These are phyloP conservation scores for Ornithoptera priamus DNA, from an alignment of 2,888 invertebrate species.

Conservation along the genomic window DNA sequence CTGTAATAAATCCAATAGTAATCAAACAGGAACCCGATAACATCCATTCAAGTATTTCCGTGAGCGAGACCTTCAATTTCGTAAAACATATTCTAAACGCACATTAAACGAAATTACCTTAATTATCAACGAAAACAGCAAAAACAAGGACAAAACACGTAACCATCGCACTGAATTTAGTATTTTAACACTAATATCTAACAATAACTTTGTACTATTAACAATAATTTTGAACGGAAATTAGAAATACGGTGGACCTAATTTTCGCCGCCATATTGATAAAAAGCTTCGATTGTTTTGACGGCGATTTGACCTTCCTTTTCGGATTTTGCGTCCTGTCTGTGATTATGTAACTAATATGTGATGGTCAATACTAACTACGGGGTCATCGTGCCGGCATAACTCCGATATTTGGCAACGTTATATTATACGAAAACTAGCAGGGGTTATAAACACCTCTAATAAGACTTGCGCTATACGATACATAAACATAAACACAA, in stretches of 20 bases:
- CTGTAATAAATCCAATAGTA: conserved; percentile 2
- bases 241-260: conserved; percentile 52
- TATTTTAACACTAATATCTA: conserved; percentile 5
- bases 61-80: neutral
- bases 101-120: conserved; percentile 7
- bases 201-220: neutral
- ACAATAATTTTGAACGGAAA: conserved; percentile 26
- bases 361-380: conserved; percentile 43
- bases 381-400: conserved; percentile 40
- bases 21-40: conserved; percentile 36
- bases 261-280: conserved; percentile 73
- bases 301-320: conserved; percentile 74
- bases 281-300: conserved; percentile 76
- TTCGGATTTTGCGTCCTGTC: conserved; percentile 69
- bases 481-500: neutral
- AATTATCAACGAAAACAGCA: conserved; percentile 7
- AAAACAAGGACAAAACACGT: conserved; percentile 1
- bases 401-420: conserved; percentile 48
- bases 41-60: conserved; percentile 29
- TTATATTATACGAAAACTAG: conserved; percentile 39
- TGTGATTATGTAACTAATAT: conserved; percentile 57
- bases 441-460: neutral
- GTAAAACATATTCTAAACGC: neutral
- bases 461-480: neutral
- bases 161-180: neutral